Percentiles rank a stretch among this genome's conserved stretches.
phyloP scores from a whole-genome alignment of 2,888 invertebrate genomes.

The Dendrolimus houi region DNA sequence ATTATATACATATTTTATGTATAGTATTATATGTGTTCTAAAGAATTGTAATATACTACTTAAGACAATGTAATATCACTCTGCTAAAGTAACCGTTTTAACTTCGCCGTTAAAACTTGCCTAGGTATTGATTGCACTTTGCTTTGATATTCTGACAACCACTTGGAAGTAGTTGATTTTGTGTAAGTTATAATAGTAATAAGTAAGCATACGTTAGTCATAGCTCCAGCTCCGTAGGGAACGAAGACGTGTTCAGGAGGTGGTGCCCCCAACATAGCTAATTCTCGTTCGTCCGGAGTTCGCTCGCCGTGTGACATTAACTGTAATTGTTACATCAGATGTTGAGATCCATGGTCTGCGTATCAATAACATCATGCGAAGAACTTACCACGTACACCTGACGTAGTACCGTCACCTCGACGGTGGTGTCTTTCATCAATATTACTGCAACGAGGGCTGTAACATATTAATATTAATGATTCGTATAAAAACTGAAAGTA shows the following conservation, averaged over 20 bases:
- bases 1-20: too few relatives aligned
- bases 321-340: slow-evolving; percentile 36
- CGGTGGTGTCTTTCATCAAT: slow-evolving; percentile 60
- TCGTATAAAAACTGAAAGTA: too few relatives aligned
- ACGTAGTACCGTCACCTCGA: slow-evolving; percentile 59
- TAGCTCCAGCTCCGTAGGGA: slow-evolving; percentile 80
- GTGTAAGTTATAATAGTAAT: slow-evolving; percentile 1
- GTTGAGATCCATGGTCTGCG: too few relatives aligned
- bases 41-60: too few relatives aligned
- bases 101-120: too few relatives aligned
- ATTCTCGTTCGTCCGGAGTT: slow-evolving; percentile 76
- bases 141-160: too few relatives aligned
- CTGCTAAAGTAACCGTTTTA: too few relatives aligned
- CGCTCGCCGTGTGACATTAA: slow-evolving; percentile 84
- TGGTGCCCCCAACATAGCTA: slow-evolving; percentile 77
- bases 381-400: slow-evolving; percentile 68
- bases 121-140: too few relatives aligned
- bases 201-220: slow-evolving; percentile 77
- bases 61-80: too few relatives aligned
- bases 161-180: too few relatives aligned
- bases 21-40: too few relatives aligned
- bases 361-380: too few relatives aligned
- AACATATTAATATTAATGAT: slow-evolving; percentile 6
- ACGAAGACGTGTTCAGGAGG: slow-evolving; percentile 76
- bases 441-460: slow-evolving; percentile 72